Percentiles rank a stretch among this genome's conserved stretches.
Conservation (phyloP, 2,113 vertebrate genomes). For the Tupaia tana region DNA sequence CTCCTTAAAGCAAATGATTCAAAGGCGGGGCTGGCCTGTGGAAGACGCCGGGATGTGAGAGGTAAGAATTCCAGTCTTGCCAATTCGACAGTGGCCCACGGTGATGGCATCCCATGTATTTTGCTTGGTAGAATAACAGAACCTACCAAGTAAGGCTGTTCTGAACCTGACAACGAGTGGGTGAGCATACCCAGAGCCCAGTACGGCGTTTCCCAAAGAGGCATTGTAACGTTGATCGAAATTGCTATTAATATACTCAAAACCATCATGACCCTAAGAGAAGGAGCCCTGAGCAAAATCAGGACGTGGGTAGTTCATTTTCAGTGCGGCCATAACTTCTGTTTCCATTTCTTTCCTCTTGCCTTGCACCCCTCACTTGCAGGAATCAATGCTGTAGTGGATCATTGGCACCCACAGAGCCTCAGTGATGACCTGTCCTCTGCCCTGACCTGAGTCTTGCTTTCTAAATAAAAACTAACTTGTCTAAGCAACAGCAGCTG, state of each 20-base stretch:
- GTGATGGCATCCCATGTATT: fast-evolving
- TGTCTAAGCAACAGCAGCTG: not conserved
- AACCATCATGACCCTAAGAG: not conserved
- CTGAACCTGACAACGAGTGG: not conserved
- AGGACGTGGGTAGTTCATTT: not conserved
- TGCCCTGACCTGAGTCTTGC: not conserved
- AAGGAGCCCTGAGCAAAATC: not conserved
- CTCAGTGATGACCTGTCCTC: not conserved
- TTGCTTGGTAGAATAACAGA: no score
- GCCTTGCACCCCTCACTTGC: not conserved
- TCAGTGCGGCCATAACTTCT: no score
- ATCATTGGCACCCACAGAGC: fast-evolving
- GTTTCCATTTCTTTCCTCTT: not conserved
- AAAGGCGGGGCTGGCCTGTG: fast-evolving
- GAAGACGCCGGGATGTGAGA: no score
- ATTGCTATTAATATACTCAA: not conserved
- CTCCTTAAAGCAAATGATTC: not conserved
- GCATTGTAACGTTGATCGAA: fast-evolving
- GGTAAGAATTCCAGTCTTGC: not conserved
- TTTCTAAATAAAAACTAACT: not conserved
- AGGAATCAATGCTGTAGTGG: fast-evolving
- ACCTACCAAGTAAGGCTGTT: not conserved
- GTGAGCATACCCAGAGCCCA: not conserved
- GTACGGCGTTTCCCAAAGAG: no score
- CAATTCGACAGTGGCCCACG: fast-evolving